Conservation (phyloP, 2,888 invertebrate genomes). For the Ochlodes sylvanus region DNA sequence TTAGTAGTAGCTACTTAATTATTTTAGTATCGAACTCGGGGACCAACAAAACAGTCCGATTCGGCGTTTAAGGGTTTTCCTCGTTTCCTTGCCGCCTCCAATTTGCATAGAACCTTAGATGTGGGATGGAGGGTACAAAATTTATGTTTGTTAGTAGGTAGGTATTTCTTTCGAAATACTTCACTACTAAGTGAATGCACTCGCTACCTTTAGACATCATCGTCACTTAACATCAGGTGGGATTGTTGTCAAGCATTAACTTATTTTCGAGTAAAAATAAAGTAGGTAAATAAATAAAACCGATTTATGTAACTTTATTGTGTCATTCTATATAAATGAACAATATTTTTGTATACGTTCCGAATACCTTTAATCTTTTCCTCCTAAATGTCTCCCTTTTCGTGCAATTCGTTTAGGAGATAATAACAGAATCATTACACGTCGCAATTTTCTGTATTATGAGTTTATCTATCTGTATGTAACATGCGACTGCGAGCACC, state of each 20-base stretch:
- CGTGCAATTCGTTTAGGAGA: too few relatives aligned
- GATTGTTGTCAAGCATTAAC: too few relatives aligned
- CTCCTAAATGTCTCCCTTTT: neutral
- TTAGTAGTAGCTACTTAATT: slow-evolving; percentile 24
- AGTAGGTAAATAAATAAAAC: too few relatives aligned
- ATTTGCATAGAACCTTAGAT: slow-evolving; percentile 6
- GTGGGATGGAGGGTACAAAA: neutral
- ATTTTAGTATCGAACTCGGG: slow-evolving; percentile 3
- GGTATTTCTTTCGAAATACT: too few relatives aligned
- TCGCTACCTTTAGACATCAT: too few relatives aligned
- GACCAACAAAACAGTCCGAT: slow-evolving; percentile 6
- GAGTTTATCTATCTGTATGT: neutral
- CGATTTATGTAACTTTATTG: too few relatives aligned
- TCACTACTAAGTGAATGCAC: too few relatives aligned
- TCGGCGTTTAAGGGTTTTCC: neutral
- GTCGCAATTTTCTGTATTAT: slow-evolving; percentile 9
- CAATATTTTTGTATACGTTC: too few relatives aligned
- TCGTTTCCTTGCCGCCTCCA: neutral
- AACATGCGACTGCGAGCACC: neutral
- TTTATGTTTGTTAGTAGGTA: slow-evolving; percentile 4
- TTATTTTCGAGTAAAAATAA: too few relatives aligned
- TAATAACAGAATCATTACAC: neutral
- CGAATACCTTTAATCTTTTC: neutral
- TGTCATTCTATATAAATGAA: too few relatives aligned
- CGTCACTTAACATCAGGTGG: too few relatives aligned